These are phyloP conservation scores for Gobio occitaniae DNA, from an alignment of 2,797 vertebrate species.

Conservation along the genomic window DNA sequence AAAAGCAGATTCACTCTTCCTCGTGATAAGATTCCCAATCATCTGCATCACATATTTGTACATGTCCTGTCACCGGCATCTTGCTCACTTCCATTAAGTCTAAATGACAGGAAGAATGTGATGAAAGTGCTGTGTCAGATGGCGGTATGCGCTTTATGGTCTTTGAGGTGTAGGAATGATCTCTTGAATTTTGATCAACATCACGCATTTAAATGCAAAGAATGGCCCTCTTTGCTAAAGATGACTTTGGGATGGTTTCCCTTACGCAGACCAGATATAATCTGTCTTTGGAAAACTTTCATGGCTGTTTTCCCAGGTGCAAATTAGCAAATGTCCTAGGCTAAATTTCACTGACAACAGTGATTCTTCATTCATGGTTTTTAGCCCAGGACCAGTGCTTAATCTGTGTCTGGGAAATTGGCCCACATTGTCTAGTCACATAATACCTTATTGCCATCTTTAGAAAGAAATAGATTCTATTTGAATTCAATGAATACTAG, in stretches of 20 bases:
- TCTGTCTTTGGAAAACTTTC: slow-evolving; percentile 29
- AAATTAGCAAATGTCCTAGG: slow-evolving; percentile 29
- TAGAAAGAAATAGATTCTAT: background rate
- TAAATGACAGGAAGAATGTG: slow-evolving; percentile 8
- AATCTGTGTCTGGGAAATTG: slow-evolving; percentile 43
- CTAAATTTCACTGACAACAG: slow-evolving; percentile 23
- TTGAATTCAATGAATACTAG: slow-evolving; percentile 4
- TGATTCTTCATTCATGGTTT: slow-evolving; percentile 33
- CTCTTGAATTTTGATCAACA: slow-evolving; percentile 47
- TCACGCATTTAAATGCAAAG: slow-evolving; percentile 17
- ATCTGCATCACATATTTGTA: slow-evolving; percentile 31
- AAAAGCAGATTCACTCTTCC: slow-evolving; percentile 7
- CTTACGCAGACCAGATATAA: slow-evolving; percentile 2
- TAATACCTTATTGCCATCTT: slow-evolving; percentile 29
- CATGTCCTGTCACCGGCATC: slow-evolving; percentile 30
- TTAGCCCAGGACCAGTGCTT: background rate
- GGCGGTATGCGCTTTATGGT: slow-evolving; percentile 25
- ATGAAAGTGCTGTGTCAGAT: slow-evolving; percentile 46
- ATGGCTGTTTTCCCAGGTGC: slow-evolving; percentile 21
- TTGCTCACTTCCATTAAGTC: slow-evolving; percentile 43
- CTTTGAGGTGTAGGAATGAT: slow-evolving; percentile 2
- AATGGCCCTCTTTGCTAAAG: slow-evolving; percentile 1
- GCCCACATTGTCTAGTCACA: slow-evolving; percentile 11
- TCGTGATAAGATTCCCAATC: slow-evolving; percentile 14
- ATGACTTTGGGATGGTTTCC: slow-evolving; percentile 28